phyloP scores from a whole-genome alignment of 92 coral and sea anemone genomes.

The Nematostella vectensis region DNA sequence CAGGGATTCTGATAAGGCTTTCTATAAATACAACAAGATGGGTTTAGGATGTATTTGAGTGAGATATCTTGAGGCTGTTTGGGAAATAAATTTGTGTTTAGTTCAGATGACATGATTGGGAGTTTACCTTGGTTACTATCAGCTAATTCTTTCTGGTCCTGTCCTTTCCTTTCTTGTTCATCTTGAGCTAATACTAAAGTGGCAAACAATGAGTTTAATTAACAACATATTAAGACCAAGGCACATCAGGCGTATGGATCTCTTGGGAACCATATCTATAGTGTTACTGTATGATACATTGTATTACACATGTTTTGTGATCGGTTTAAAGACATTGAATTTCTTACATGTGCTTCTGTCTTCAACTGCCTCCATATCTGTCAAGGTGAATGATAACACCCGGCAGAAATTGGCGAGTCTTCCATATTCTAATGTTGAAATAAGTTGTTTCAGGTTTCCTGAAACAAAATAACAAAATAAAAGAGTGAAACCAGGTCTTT shows the following conservation, averaged over 20 bases:
- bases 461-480: conserved; percentile 1
- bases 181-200: conserved; percentile 69
- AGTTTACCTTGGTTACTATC: conserved; percentile 86
- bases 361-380: conserved; percentile 85
- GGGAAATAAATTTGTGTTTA: no score
- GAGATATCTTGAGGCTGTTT: no score
- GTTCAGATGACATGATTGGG: no score
- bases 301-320: not conserved
- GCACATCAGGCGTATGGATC: no score
- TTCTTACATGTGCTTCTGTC: conserved; percentile 90
- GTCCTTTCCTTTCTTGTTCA: conserved; percentile 60
- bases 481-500: not conserved
- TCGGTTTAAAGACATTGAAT: not conserved
- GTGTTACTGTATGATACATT: conserved; percentile 1
- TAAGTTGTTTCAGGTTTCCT: conserved; percentile 57
- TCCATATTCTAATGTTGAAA: conserved; percentile 47
- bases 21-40: conserved; percentile 22
- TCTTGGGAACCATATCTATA: no score
- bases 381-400: conserved; percentile 70
- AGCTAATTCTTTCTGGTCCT: conserved; percentile 70
- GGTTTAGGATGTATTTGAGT: no score
- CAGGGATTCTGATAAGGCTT: conserved; percentile 68
- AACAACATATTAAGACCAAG: not conserved
- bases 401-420: conserved; percentile 88
- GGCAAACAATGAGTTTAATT: not conserved